phyloP scores from a whole-genome alignment of 2,113 vertebrate species.

The Podilymbus podiceps region DNA sequence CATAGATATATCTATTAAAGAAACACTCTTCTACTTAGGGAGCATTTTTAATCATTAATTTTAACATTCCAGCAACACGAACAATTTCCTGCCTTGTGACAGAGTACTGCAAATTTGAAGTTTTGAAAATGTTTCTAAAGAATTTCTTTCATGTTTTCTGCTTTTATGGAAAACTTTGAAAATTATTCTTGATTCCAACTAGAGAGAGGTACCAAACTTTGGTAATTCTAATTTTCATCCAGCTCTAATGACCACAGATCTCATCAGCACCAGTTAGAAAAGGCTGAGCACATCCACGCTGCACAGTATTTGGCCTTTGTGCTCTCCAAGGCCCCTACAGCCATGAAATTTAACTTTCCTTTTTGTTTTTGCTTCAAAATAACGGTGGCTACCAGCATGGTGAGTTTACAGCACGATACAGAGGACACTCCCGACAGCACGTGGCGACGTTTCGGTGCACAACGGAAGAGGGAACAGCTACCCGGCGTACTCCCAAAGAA shows the following conservation, averaged over 20 bases:
- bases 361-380: neutral
- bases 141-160: neutral
- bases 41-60: neutral
- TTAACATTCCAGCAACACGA: neutral
- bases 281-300: neutral
- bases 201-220: neutral
- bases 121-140: neutral
- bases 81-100: neutral
- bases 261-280: neutral
- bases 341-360: neutral
- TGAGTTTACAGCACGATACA: accelerated
- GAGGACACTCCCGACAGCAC: accelerated
- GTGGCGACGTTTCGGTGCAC: neutral
- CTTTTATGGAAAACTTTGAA: neutral
- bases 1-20: neutral
- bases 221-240: neutral
- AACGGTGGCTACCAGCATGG: neutral
- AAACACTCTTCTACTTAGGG: neutral
- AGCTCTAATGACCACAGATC: neutral
- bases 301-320: neutral
- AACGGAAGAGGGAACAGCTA: neutral
- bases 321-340: neutral
- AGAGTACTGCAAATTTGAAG: neutral
- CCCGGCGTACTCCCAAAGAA: neutral
- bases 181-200: neutral